Evolutionary conservation across 1,140 invertebrate genomes (phyloP).

Genomic region (Penaeus chinensis): DNA sequence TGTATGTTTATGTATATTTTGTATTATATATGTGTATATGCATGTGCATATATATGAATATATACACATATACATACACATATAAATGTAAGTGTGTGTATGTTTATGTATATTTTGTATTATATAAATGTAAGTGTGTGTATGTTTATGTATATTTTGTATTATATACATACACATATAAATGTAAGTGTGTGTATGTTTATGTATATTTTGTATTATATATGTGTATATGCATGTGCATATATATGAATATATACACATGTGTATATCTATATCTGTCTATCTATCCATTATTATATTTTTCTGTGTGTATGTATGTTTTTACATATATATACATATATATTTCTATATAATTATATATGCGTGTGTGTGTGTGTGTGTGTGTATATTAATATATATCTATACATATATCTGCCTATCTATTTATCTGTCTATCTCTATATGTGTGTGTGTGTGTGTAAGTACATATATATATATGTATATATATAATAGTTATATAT

Average conservation of each 20-base stretch:
- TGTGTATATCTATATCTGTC: neutral
- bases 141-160: neutral
- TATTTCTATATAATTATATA: neutral
- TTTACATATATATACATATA: constrained; percentile 9
- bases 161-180: too few species aligned
- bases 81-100: too few species aligned
- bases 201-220: too few species aligned
- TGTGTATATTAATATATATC: neutral
- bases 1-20: too few species aligned
- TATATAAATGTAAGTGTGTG: too few species aligned
- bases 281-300: neutral
- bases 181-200: too few species aligned
- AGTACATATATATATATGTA: neutral
- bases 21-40: constrained; percentile 18
- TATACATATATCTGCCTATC: neutral
- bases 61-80: neutral
- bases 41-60: neutral
- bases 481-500: neutral
- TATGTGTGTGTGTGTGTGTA: neutral
- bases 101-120: too few species aligned
- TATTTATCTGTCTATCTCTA: neutral
- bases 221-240: neutral
- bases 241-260: constrained; percentile 5
- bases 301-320: neutral
- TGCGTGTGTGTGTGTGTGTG: neutral